Evolutionary conservation across 2,888 invertebrate genomes (phyloP), one percentile per base, ranked within the genome.

Genomic region (Nasonovia ribisnigri): DNA sequence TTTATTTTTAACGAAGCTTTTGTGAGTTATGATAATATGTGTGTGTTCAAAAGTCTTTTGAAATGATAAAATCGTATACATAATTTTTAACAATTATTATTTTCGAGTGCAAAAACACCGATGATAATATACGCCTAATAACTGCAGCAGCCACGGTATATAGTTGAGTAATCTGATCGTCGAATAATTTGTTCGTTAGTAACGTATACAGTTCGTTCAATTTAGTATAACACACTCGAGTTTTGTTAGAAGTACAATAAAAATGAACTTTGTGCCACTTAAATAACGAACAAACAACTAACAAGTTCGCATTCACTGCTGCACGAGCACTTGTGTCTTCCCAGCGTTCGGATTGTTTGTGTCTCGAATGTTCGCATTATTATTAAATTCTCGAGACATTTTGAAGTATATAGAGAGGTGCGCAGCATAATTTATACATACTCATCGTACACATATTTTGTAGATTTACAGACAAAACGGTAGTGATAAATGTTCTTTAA

Each of bases 201-300:
- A 84, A 86, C 11, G 2, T 46, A 46, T 46, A 90, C 36, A 51
- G 54, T 84, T 54, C 43, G 54, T 84, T 54, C 91, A 43, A 91
- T 84, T 84, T 43, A 57, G 42, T 84, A 54, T 43, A 42, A 54
- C 91, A 57, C n/a, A 84, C 84, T 57, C 54, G 54, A 84, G 54
- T 84, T 90, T 91, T 91, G 51, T 91, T n/a, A 26, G 20, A 67
- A 36, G 90, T 42, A 84, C 84, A 84, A 91, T 84, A 91, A 91
- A 91, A 91, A 84, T 84, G n/a, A 84, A 91, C 54, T 91, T 84
- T 88, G 91, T 91, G 54, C 91, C 91, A 57, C 91, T 92, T 92
- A 48, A 60, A 92, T 57, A n/a, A 87, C 92, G 87, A 54, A 91
- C 91, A 84, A 86, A 86, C 86, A 86, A 24, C 57, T 36, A 86